These are phyloP conservation scores for Watsonalla cultraria DNA, from an alignment of 2,888 invertebrate species.

Conservation along the genomic window DNA sequence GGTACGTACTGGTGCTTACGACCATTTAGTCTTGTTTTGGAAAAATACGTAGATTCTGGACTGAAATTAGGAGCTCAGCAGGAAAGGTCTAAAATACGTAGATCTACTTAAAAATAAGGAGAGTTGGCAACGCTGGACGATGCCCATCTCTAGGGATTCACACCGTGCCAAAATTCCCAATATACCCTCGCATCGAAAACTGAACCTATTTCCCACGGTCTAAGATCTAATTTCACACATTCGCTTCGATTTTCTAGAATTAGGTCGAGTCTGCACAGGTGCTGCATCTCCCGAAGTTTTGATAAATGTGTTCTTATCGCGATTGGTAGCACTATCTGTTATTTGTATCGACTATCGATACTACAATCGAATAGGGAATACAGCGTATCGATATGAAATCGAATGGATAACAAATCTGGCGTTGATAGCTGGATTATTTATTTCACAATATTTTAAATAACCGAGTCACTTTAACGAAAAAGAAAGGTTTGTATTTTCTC, in stretches of 20 bases:
- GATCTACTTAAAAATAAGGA: no score
- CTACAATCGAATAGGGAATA: not conserved
- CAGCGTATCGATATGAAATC: not conserved
- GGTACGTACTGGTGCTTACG: no score
- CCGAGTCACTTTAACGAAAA: no score
- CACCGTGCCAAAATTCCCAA: slow-evolving; percentile 21
- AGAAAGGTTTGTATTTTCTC: no score
- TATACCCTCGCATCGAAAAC: slow-evolving; percentile 8
- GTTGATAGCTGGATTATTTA: not conserved
- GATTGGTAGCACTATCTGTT: slow-evolving; percentile 31
- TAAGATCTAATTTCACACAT: slow-evolving; percentile 18
- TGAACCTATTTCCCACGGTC: slow-evolving; percentile 8
- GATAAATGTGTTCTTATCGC: slow-evolving; percentile 40
- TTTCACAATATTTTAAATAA: no score
- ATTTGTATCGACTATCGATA: slow-evolving; percentile 33
- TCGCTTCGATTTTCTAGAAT: slow-evolving; percentile 27
- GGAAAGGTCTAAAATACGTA: no score
- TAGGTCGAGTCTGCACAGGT: slow-evolving; percentile 46
- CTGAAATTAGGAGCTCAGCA: no score
- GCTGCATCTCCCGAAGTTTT: slow-evolving; percentile 47
- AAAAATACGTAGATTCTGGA: no score
- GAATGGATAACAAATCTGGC: not conserved
- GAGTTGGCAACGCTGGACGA: no score
- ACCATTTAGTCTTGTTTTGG: no score
- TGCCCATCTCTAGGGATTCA: slow-evolving; percentile 37